Evolutionary conservation across 2,113 vertebrate genomes (phyloP), one percentile per base, ranked within the genome.

Genomic region (Synchiropus splendidus): DNA sequence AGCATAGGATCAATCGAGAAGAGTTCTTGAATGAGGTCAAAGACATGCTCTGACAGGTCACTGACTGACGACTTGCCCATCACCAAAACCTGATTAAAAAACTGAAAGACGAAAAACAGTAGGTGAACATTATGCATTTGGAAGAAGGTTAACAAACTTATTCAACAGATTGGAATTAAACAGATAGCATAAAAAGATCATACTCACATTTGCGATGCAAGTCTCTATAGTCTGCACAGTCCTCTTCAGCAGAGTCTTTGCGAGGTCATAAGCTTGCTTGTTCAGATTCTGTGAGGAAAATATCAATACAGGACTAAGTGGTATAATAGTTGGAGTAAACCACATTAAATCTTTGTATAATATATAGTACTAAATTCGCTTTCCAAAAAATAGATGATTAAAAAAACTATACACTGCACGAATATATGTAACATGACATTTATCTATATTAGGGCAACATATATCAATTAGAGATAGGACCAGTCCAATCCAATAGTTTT

Each of bases 21-120:
- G 67, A 99, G 90, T 65, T 99, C 95, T 84, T 98, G 94, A 80
- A 99, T 99, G 66, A 99, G 89, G 78, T 99, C 95, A 78, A 99
- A 99, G 17, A 99, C 90, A 16, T 99, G 94, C 67, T 99, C 95
- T 6, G 95, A 99, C 35, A 99, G 85, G 74, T 99, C 95, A 60
- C 94, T 98, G 70, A 99, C 94, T 53, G 95, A 99, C 6, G 94
- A 96, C 69, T 93, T 97, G 52, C 95, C 95, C 81, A 99, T 88
- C 70, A 99, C 94, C 76, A 99, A 83, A 70, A 99, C 95, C 88
- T 98, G 94, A 79, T 99, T 99, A 81, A 99, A 99, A 85, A 99
- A 99, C 95, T 97, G 64, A 9, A 61, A 44, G 12, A 42, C 16
- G 35, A 9, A 51, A 48, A 27, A 45, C 2, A 32, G 6, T 27